A percentile compares a stretch with the other conserved stretches of the same genome.
phyloP scores from a whole-genome alignment of 2,888 invertebrate genomes.

The Drosophila antonietae region DNA sequence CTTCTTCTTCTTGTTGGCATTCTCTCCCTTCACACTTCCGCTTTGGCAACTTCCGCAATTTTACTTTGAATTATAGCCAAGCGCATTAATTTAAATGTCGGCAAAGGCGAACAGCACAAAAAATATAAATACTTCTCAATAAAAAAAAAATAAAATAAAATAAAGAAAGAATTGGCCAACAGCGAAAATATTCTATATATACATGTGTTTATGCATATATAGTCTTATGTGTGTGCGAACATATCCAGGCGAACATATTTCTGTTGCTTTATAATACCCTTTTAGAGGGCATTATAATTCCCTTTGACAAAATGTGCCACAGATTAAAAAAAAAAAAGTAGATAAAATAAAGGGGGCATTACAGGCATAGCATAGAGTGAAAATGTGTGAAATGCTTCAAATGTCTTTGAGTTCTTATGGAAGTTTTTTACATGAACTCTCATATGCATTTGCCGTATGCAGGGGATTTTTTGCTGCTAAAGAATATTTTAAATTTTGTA shows the following conservation, averaged over 20 bases:
- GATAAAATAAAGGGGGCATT: not conserved
- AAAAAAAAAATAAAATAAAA: constrained; percentile 3
- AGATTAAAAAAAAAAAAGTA: constrained; percentile 1
- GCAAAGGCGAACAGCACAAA: constrained; percentile 65
- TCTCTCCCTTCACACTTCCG: constrained; percentile 75
- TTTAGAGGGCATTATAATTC: constrained; percentile 3
- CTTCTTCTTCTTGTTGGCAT: constrained; percentile 41
- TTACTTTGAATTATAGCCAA: constrained; percentile 80
- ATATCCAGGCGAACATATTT: constrained; percentile 33
- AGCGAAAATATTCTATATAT: constrained; percentile 25
- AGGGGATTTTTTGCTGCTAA: not conserved
- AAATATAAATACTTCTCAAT: constrained; percentile 63
- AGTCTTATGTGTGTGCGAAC: not conserved
- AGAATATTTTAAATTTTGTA: not conserved
- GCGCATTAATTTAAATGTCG: constrained; percentile 80
- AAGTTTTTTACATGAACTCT: not conserved
- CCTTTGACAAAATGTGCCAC: constrained; percentile 3
- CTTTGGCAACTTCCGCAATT: constrained; percentile 80
- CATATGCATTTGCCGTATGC: not conserved
- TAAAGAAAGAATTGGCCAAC: constrained; percentile 25
- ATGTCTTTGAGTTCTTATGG: not conserved
- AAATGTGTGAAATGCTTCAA: not conserved
- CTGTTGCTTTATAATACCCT: constrained; percentile 15
- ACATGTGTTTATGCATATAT: not conserved
- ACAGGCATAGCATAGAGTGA: not conserved